phyloP scores from a whole-genome alignment of 2,113 vertebrate species.

The Tringa solitaria region DNA sequence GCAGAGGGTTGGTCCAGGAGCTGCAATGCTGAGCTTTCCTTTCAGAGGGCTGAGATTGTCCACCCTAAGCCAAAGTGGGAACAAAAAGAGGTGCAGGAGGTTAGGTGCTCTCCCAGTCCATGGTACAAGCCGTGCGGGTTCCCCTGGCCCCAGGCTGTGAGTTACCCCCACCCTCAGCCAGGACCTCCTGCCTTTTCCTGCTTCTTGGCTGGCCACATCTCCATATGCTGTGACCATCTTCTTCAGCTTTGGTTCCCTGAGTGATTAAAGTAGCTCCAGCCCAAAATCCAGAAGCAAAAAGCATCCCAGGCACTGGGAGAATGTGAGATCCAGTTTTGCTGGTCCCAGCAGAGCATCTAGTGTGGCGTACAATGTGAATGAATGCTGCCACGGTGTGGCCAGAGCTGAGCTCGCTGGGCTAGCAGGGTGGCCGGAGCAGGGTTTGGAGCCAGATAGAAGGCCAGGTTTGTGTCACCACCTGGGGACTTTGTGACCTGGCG shows the following conservation, averaged over 20 bases:
- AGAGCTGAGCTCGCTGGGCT: neutral
- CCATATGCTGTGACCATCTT: neutral
- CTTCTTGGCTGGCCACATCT: neutral
- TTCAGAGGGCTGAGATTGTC: neutral
- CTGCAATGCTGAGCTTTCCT: neutral
- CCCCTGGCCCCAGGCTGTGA: neutral
- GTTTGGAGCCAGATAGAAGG: neutral
- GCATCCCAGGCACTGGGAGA: neutral
- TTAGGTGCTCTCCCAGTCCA: neutral
- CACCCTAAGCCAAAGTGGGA: neutral
- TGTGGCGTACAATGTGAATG: neutral
- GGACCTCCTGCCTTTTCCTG: neutral
- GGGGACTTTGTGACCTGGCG: neutral
- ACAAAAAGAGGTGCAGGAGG: neutral
- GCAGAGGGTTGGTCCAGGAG: neutral
- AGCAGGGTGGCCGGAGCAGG: neutral
- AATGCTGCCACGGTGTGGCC: conserved; percentile 58
- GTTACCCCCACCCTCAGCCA: neutral
- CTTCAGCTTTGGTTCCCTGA: neutral
- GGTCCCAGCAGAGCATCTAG: neutral
- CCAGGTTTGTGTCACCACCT: neutral
- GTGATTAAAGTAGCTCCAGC: neutral
- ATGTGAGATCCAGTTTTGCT: neutral
- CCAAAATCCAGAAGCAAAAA: neutral
- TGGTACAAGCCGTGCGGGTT: neutral